phyloP scores from a whole-genome alignment of 2,113 vertebrate genomes.

The Mesembrinibis cayennensis region DNA sequence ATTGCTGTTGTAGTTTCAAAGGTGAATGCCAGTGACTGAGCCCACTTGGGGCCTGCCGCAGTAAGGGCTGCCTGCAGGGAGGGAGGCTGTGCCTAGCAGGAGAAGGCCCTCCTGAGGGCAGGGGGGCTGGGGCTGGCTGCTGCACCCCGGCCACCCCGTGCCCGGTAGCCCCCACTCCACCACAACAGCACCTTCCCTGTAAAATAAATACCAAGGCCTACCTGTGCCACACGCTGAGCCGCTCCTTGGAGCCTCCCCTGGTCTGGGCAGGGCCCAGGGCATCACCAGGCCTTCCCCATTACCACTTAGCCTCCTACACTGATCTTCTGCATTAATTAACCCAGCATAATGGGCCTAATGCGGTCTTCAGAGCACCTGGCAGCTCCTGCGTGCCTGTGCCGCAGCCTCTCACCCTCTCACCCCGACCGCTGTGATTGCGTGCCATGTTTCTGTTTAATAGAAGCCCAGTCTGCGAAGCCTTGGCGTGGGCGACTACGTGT shows the following conservation, averaged over 20 bases:
- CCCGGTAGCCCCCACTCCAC: accelerated
- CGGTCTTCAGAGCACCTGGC: neutral
- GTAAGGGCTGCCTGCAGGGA: neutral
- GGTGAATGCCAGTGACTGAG: neutral
- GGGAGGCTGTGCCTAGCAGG: neutral
- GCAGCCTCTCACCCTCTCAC: neutral
- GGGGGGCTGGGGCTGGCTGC: neutral
- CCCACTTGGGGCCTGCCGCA: accelerated
- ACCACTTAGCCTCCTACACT: neutral
- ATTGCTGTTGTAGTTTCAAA: neutral
- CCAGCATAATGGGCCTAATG: neutral
- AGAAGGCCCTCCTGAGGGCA: neutral
- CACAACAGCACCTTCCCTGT: neutral
- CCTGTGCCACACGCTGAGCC: accelerated
- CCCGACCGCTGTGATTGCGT: neutral
- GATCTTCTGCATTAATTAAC: neutral
- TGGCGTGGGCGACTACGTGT: too few species aligned
- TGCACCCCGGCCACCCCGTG: accelerated
- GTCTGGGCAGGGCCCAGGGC: too few species aligned
- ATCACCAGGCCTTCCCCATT: neutral
- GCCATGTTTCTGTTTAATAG: neutral
- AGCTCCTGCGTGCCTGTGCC: too few species aligned
- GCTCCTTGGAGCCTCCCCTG: neutral
- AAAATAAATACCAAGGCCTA: neutral
- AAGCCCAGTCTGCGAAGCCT: neutral